Evolutionary conservation across 2,797 vertebrate species (phyloP).

Genomic region (Petrocephalus schoutedeni): DNA sequence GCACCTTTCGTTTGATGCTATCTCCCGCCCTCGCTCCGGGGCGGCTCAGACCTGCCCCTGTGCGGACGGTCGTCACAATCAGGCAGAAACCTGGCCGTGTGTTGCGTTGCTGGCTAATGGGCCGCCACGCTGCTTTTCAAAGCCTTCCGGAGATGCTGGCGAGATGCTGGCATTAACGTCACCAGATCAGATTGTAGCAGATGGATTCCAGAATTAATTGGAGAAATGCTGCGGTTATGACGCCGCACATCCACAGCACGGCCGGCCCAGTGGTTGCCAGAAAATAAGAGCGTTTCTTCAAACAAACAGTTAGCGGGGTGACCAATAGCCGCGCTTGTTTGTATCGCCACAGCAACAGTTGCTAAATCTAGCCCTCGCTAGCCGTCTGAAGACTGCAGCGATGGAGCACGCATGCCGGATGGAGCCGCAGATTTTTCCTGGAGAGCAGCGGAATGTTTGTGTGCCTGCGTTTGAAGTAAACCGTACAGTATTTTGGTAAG

Average conservation of each 20-base stretch:
- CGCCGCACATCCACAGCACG: background rate
- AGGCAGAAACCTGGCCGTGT: background rate
- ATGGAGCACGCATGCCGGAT: background rate
- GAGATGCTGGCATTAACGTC: background rate
- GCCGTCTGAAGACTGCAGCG: background rate
- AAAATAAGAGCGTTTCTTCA: background rate
- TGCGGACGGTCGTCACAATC: background rate
- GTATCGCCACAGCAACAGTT: slow-evolving; percentile 14
- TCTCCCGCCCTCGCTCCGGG: background rate
- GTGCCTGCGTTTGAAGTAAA: background rate
- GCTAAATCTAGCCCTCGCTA: slow-evolving; percentile 9
- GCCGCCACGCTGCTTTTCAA: background rate
- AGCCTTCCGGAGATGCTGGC: background rate
- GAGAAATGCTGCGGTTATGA: background rate
- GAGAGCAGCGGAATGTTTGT: background rate
- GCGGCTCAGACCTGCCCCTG: background rate
- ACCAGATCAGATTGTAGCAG: slow-evolving; percentile 1
- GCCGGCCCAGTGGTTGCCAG: background rate
- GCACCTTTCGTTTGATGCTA: background rate
- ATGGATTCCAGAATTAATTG: slow-evolving; percentile 19
- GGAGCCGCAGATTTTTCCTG: slow-evolving; percentile 14
- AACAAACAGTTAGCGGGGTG: background rate
- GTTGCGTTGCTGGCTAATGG: background rate
- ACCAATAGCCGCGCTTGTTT: slow-evolving; percentile 12
- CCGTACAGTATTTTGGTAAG: background rate